Conservation (phyloP, 2,113 vertebrate genomes). For the Mus spicilegus region DNA sequence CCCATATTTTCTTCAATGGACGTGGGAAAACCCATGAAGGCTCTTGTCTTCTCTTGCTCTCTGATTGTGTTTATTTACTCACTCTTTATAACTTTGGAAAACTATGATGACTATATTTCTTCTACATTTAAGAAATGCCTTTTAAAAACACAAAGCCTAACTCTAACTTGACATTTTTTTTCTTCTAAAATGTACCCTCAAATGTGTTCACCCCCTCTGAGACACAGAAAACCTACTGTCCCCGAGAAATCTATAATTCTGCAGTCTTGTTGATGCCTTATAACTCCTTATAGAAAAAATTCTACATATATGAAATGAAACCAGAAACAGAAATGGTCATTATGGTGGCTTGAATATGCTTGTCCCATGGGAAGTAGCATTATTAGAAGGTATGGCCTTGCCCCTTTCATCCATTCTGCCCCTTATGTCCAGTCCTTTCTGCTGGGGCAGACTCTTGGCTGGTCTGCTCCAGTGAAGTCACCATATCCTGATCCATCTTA, state of each 20-base stretch:
- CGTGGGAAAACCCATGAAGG: background rate
- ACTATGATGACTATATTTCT: background rate
- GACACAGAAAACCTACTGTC: background rate
- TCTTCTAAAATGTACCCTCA: background rate
- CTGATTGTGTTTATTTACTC: background rate
- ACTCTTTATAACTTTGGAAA: background rate
- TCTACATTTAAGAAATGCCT: background rate
- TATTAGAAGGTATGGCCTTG: too few species aligned
- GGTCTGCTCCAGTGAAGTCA: too few species aligned
- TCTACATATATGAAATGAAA: background rate
- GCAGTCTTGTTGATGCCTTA: background rate
- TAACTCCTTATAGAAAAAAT: background rate
- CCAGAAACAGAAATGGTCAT: background rate
- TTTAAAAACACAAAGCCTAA: constrained; percentile 5
- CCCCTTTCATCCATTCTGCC: too few species aligned
- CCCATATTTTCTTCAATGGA: background rate
- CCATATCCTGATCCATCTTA: too few species aligned
- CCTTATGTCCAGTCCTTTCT: too few species aligned
- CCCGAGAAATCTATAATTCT: background rate
- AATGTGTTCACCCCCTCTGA: background rate
- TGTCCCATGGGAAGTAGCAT: too few species aligned
- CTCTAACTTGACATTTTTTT: background rate
- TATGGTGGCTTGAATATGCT: too few species aligned
- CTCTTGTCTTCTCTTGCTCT: background rate
- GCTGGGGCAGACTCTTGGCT: too few species aligned